phyloP scores from a whole-genome alignment of 2,888 invertebrate species.

The Acanthosepion esculentum region DNA sequence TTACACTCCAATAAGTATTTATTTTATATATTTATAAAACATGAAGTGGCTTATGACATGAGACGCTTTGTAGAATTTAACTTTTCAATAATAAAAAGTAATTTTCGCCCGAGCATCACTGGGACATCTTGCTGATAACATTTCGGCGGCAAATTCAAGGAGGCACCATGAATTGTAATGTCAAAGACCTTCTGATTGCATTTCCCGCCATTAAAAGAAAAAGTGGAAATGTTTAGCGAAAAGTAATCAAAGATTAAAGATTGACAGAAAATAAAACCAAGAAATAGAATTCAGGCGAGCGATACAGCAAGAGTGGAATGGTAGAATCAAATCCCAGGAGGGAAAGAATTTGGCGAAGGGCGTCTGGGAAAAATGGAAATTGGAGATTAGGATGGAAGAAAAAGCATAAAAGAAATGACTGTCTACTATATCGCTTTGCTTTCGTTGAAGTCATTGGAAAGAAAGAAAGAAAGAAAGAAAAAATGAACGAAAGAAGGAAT shows the following conservation, averaged over 20 bases:
- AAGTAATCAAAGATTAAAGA: slow-evolving; percentile 8
- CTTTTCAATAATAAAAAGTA: too few relatives aligned
- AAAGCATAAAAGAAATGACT: not conserved
- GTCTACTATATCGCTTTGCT: not conserved
- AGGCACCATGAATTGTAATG: not conserved
- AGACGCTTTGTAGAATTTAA: too few relatives aligned
- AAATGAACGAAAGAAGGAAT: not conserved
- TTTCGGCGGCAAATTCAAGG: not conserved
- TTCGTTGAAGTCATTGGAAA: not conserved
- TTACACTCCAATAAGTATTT: too few relatives aligned
- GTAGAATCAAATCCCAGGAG: not conserved
- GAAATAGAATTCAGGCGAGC: not conserved
- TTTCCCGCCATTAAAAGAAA: not conserved
- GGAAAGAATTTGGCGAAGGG: not conserved
- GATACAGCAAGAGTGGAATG: not conserved
- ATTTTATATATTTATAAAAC: too few relatives aligned
- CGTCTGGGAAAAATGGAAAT: not conserved
- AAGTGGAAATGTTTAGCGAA: not conserved
- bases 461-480: not conserved
- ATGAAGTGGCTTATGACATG: too few relatives aligned
- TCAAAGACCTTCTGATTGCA: not conserved
- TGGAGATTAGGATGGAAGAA: not conserved
- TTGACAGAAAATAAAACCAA: not conserved
- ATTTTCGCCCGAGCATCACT: not conserved
- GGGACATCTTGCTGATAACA: not conserved